These are phyloP conservation scores for Bucco capensis DNA, from an alignment of 2,113 vertebrate species.

Conservation along the genomic window DNA sequence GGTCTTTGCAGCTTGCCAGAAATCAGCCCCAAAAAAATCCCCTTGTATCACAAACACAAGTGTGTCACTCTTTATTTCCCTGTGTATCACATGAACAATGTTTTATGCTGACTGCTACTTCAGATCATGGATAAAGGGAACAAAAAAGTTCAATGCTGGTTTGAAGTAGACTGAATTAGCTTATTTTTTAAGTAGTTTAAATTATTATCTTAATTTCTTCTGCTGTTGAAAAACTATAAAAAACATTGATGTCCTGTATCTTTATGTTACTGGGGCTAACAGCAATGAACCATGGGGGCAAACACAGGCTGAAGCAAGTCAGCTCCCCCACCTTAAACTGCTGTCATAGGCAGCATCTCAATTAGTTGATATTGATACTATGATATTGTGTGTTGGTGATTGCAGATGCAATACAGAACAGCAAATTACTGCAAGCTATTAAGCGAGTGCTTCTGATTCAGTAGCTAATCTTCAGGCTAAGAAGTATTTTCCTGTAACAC, in stretches of 20 bases:
- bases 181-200: not conserved
- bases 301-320: not conserved
- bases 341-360: not conserved
- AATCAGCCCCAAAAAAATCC: not conserved
- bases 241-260: not conserved
- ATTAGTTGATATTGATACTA: conserved; percentile 3
- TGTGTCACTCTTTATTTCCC: not conserved
- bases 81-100: not conserved
- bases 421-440: conserved; percentile 3
- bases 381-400: not conserved
- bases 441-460: not conserved
- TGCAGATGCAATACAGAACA: not conserved
- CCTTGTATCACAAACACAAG: not conserved
- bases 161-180: not conserved
- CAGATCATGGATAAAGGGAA: not conserved
- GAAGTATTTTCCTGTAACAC: not conserved
- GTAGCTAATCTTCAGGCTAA: not conserved
- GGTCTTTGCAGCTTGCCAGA: not conserved
- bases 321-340: not conserved
- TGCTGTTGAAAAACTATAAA: not conserved
- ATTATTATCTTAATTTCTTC: not conserved
- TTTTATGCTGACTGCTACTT: not conserved
- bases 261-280: not conserved
- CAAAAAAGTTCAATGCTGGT: not conserved
- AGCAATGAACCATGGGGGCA: not conserved